Evolutionary conservation across 2,797 vertebrate genomes (phyloP).

Genomic region (Manis pentadactyla): DNA sequence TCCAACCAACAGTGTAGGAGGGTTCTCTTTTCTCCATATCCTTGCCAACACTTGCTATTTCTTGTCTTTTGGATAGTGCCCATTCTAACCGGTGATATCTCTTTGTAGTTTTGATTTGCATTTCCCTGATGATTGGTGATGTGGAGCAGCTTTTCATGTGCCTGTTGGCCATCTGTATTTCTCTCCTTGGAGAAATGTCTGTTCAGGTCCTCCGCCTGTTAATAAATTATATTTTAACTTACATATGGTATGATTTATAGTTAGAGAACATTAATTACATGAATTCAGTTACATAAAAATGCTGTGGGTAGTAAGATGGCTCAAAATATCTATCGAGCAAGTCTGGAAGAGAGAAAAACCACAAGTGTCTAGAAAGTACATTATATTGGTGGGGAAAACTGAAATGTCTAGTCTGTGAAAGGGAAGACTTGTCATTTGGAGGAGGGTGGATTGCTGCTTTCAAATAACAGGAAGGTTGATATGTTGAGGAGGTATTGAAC

Average conservation of each 20-base stretch:
- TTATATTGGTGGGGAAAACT: neutral
- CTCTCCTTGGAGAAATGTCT: too few species aligned
- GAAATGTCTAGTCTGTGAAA: neutral
- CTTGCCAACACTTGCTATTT: too few species aligned
- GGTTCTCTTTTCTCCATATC: too few species aligned
- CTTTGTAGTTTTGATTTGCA: too few species aligned
- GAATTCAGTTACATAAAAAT: neutral
- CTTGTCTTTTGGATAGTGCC: too few species aligned
- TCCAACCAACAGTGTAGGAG: too few species aligned
- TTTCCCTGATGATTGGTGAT: too few species aligned
- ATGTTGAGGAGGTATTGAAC: neutral
- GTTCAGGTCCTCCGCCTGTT: too few species aligned
- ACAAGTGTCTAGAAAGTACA: neutral
- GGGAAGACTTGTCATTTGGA: neutral
- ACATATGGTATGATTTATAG: neutral
- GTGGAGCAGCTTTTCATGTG: too few species aligned
- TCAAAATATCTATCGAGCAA: neutral
- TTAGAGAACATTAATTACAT: conserved; percentile 38
- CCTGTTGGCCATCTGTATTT: too few species aligned
- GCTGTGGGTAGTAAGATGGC: neutral
- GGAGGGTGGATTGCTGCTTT: neutral
- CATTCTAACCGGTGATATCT: too few species aligned
- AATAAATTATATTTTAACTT: conserved; percentile 28
- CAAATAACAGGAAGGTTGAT: neutral
- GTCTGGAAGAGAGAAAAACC: neutral